A percentile compares a stretch with the other conserved stretches of the same genome.
Conservation (phyloP, 2,888 invertebrate genomes). For the Metopia argyrocephala region DNA sequence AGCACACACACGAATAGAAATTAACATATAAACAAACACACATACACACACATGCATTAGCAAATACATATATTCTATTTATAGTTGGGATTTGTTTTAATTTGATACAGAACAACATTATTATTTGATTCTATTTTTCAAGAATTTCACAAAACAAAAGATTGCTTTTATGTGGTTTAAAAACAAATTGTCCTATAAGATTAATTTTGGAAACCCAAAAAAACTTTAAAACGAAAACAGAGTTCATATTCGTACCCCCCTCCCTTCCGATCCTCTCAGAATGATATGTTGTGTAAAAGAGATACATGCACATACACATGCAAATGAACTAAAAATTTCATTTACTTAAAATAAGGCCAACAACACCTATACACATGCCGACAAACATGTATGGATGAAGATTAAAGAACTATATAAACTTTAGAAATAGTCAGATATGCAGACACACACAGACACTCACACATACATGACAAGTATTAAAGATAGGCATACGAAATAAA, state of each 20-base stretch:
- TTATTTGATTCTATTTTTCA: constrained; percentile 38
- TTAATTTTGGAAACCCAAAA: constrained; percentile 56
- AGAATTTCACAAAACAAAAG: constrained; percentile 48
- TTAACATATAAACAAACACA: neutral
- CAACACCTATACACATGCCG: neutral
- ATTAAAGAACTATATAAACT: neutral
- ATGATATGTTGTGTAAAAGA: no score
- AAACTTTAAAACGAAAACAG: constrained; percentile 45
- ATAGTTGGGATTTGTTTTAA: constrained; percentile 14
- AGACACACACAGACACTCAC: neutral
- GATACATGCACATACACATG: neutral
- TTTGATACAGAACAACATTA: constrained; percentile 38
- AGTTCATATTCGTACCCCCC: no score
- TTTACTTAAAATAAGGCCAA: constrained; percentile 22
- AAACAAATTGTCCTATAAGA: constrained; percentile 58
- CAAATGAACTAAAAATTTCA: constrained; percentile 42
- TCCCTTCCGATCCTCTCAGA: no score
- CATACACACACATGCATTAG: neutral
- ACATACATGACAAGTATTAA: no score
- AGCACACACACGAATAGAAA: neutral
- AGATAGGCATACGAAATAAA: neutral
- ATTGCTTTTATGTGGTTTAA: constrained; percentile 61
- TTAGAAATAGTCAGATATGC: neutral
- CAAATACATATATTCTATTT: neutral
- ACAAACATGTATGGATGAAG: neutral